Evolutionary conservation across 2,113 vertebrate genomes (phyloP), one percentile per base, ranked within the genome.

Genomic region (Aptenodytes forsteri): DNA sequence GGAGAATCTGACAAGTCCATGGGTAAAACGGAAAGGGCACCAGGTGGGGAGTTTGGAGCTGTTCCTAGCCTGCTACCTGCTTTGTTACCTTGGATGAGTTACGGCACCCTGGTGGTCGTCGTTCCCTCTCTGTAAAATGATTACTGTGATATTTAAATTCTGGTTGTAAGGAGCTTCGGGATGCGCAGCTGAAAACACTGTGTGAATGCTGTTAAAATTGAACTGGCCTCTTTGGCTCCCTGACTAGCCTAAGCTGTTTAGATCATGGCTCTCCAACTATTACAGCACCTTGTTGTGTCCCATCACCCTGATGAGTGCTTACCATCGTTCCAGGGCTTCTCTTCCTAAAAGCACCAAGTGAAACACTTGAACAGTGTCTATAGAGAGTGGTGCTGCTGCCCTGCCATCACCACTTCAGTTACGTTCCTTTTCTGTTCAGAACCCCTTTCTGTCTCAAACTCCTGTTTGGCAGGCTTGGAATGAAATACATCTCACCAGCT

Each of bases 81-180:
- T 93, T 94, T 91, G 94, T 91, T 95, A 87, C 66, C 46, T 93
- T 62, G 66, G 46, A 58, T 83, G 82, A 97, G 55, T 91, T 96
- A 80, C 0, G 0, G 81, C 62, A 70, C 93, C 70, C 81, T 38
- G 9, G 73, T 73, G 89, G 32, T 77, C 2, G 3, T 58, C 54
- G 50, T 66, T 96, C 50, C 23, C n/a, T 85, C 80, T 52, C 70
- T 62, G 46, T 85, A 55, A 84, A 91, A 93, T 54, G n/a, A 87
- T 93, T 91, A 70, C 84, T 27, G 7, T 91, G 64, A 38, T 91
- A 91, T 90, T 96, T 84, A 94, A 95, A 93, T 96, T 83, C 81
- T 83, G 17, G 44, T 85, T 87, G 44, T 85, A 85, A 83, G 89
- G 70, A 91, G 61, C 90, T 89, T 88, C 71, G 82, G 91, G 84